Percentiles rank a stretch among this genome's conserved stretches.
These are phyloP conservation scores for Natrix natrix DNA, from an alignment of 2,797 vertebrate species.

Conservation along the genomic window DNA sequence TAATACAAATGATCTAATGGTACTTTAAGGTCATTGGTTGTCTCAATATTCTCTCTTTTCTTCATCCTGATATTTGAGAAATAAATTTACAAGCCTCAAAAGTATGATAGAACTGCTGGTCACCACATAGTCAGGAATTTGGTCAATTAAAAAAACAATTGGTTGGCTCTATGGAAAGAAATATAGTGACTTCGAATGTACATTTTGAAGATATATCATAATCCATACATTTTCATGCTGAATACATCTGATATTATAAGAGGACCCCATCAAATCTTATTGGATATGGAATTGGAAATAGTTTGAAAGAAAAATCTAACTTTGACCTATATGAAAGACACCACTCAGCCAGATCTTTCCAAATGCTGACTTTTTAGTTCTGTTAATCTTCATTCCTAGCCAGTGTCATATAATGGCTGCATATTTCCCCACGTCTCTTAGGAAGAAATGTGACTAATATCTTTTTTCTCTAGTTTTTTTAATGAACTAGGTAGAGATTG, in stretches of 20 bases:
- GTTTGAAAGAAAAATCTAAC: background rate
- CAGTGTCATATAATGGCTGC: background rate
- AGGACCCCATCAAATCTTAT: background rate
- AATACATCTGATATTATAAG: background rate
- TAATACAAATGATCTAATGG: background rate
- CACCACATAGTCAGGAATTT: background rate
- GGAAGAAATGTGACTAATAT: background rate
- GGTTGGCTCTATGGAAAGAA: background rate
- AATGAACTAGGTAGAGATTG: background rate
- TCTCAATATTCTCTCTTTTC: background rate
- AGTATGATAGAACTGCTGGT: background rate
- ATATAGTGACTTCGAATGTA: background rate
- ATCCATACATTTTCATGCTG: background rate
- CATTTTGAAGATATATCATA: background rate
- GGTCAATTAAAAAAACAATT: background rate
- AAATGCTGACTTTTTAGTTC: background rate
- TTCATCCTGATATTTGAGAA: background rate
- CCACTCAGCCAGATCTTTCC: background rate
- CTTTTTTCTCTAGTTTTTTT: background rate
- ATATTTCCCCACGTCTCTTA: background rate
- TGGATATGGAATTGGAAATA: background rate
- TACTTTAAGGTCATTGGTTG: background rate
- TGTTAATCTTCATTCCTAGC: background rate
- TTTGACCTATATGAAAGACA: background rate
- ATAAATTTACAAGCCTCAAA: background rate